Evolutionary conservation across 37 sponge, comb jelly and placozoan species (phyloP), one percentile per base, ranked within the genome.

Genomic region (Halichondria panicea): DNA sequence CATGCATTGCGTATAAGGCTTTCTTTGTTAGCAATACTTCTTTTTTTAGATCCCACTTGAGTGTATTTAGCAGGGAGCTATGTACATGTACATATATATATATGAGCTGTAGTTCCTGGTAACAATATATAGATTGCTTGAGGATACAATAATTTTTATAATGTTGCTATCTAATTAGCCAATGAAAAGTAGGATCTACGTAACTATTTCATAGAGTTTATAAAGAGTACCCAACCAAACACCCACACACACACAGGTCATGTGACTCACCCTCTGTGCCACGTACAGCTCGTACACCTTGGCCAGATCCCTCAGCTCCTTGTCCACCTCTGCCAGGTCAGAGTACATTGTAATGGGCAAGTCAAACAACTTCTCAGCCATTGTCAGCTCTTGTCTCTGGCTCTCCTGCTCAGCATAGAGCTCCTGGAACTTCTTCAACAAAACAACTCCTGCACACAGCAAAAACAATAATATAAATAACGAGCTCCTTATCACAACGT

Each of bases 321-420:
- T 80, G 70, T 98, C 95, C 56, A 98, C 84, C 35, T 92, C 92
- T 32, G 88, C 71, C 60, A 98, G 83, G 37, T 88, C 84, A 37
- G 94, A 87, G 72, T 93, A 98, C 42, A 74, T 66, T 24, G 96
- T 95, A 79, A 98, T 91, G 15, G 91, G 87, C 2, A 98, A 86
- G 71, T 93, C 96, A 76, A 98, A 98, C 67, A 98, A 85, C 75
- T 95, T 98, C 88, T 98, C 96, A 21, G 99, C 99, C 40, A 91
- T 95, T 40, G 91, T 88, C 59, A 98, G 81, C 72, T 98, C 99
- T 35, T 93, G 91, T 33, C 99, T 53, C 70, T 90, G 71, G 34
- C 40, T 70, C 74, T 98, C 96, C 66, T 69, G 68, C 63, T 65
- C 61, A 40, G 72, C 78, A 52, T 89, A 91, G 72, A 91, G 68